A percentile compares a stretch with the other conserved stretches of the same genome.
Conservation (phyloP, 2,797 vertebrate genomes). For the Neoniphon sammara region DNA sequence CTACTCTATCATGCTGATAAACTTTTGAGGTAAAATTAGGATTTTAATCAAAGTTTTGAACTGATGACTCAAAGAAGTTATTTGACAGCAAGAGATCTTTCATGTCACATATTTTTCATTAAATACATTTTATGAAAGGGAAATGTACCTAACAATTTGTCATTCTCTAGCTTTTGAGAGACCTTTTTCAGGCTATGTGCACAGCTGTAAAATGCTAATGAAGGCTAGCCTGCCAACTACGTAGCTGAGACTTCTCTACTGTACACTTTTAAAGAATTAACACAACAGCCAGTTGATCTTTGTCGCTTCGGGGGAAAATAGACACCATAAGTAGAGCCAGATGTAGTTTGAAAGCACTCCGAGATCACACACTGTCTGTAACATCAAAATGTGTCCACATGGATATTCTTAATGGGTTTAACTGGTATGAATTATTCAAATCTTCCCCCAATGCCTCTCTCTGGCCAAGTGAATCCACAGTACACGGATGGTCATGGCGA, state of each 20-base stretch:
- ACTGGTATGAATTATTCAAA: slow-evolving; percentile 81
- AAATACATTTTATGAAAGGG: slow-evolving; percentile 36
- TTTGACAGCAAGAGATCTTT: slow-evolving; percentile 47
- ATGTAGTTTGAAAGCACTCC: slow-evolving; percentile 73
- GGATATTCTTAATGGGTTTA: slow-evolving; percentile 81
- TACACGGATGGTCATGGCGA: slow-evolving; percentile 59
- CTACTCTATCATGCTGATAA: slow-evolving; percentile 54
- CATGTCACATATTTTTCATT: slow-evolving; percentile 6
- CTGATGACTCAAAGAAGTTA: slow-evolving; percentile 54
- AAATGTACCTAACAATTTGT: slow-evolving; percentile 58
- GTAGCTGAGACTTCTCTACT: slow-evolving; percentile 48
- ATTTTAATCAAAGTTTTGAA: slow-evolving; percentile 65
- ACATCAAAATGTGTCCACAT: slow-evolving; percentile 80
- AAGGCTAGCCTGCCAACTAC: slow-evolving; percentile 39
- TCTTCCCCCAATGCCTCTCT: slow-evolving; percentile 63
- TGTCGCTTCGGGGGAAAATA: slow-evolving; percentile 81
- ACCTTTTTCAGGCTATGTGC: slow-evolving; percentile 40
- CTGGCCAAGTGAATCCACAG: slow-evolving; percentile 56
- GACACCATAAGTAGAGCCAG: slow-evolving; percentile 71
- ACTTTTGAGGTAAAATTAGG: slow-evolving; percentile 61
- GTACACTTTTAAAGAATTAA: slow-evolving; percentile 72
- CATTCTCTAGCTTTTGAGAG: slow-evolving; percentile 51
- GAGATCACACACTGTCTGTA: slow-evolving; percentile 81
- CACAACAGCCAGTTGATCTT: slow-evolving; percentile 76
- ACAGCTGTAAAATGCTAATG: slow-evolving; percentile 42